Evolutionary conservation across 1,140 invertebrate genomes (phyloP).

Genomic region (Palaemon carinicauda): DNA sequence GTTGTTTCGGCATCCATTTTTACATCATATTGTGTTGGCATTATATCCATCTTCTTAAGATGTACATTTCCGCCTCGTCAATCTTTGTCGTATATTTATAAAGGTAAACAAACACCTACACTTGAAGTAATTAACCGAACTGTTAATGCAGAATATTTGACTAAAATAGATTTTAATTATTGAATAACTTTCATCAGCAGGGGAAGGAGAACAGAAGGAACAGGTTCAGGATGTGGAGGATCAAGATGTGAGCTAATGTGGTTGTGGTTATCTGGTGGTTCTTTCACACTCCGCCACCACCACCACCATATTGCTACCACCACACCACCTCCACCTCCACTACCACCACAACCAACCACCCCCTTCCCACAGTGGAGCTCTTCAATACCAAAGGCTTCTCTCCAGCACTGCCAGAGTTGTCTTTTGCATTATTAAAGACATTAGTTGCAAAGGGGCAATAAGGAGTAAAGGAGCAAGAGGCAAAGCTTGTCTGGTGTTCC

Average conservation of each 20-base stretch:
- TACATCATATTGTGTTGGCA: background rate
- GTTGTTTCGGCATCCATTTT: background rate
- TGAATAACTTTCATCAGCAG: slow-evolving; percentile 8
- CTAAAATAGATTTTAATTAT: background rate
- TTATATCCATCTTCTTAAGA: background rate
- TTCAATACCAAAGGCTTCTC: background rate
- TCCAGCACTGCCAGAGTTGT: slow-evolving; percentile 38
- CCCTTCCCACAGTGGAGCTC: slow-evolving; percentile 46
- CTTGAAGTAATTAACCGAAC: too few species aligned
- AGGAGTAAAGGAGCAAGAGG: too few species aligned
- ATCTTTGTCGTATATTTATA: too few species aligned
- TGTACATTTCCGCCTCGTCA: too few species aligned
- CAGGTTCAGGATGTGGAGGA: slow-evolving; percentile 51
- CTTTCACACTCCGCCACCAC: background rate
- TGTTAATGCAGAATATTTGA: background rate
- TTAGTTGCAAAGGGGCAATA: background rate
- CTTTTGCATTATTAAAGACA: background rate
- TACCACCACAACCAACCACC: slow-evolving; percentile 23
- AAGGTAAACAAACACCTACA: too few species aligned
- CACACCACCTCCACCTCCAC: slow-evolving; percentile 16
- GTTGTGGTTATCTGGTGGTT: slow-evolving; percentile 36
- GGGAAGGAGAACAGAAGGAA: slow-evolving; percentile 47
- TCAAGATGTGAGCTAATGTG: slow-evolving; percentile 54
- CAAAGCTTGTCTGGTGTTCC: too few species aligned
- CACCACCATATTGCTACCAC: slow-evolving; percentile 11